Evolutionary conservation across 1,140 invertebrate species (phyloP), one percentile per base, ranked within the genome.

Genomic region (Riptortus pedestris): DNA sequence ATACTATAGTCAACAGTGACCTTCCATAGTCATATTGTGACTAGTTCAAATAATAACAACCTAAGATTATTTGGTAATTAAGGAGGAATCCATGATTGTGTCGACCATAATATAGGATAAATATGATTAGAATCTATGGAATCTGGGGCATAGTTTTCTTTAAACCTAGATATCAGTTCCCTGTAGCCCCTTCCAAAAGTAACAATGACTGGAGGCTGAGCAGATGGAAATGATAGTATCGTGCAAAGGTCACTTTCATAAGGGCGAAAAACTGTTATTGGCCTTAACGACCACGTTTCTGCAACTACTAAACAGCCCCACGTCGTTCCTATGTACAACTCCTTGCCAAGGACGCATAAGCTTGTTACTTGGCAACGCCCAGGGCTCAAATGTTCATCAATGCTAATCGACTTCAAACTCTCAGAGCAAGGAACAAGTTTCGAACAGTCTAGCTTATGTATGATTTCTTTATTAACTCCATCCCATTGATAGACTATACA

Each of bases 291-390:
- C 48, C 80, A 79, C 33, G 85, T 81, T 73, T 92, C 90, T 2
- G 88, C 90, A 0, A 95, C 86, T 20, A 95, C 87, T 31, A 96
- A 78, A 72, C 91, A 93, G 9, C 93, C 93, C 88, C 90, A 93
- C 1, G 87, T 90, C 1, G 92, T 95, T 38, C 92, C 93, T 60
- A 93, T 86, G 72, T 92, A 93, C 9, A 94, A 74, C 65, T 86
- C 81, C 61, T 81, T 81, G 52, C 82, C 79, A 66, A 85, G 76
- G 20, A 83, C 77, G 62, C 86, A 84, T 63, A 94, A 73, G 33
- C 87, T 85, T 12, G 90, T 91, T 20, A 95, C 88, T 73, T 90
- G 85, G 70, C 88, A 91, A 68, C 85, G 81, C 29, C 85, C 86
- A 2, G 84, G 84, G 51, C 84, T 88, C 0, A 91, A 78, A 72